These are phyloP conservation scores for Hydrophis major DNA, from an alignment of 2,797 vertebrate species.

Conservation along the genomic window DNA sequence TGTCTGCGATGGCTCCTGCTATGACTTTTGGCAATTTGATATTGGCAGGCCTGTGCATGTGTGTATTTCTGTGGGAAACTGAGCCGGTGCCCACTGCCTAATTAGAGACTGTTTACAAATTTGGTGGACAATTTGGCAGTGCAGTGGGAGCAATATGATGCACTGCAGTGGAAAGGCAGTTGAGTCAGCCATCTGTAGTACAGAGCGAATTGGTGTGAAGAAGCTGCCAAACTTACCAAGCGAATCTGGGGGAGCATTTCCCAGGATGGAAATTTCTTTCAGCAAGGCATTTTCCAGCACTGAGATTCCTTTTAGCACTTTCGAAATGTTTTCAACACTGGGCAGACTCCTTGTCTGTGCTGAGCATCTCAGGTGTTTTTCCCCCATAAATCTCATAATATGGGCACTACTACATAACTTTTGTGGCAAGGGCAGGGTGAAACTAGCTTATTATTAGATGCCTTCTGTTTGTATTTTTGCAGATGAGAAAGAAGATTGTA, in stretches of 20 bases:
- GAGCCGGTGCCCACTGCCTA: constrained; percentile 23
- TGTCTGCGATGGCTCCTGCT: constrained; percentile 9
- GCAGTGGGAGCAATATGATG: background rate
- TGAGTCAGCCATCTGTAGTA: constrained; percentile 19
- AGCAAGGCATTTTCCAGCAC: background rate
- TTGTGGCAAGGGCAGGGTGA: background rate
- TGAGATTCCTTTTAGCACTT: background rate
- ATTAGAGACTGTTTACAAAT: constrained; percentile 34
- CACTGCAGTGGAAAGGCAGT: constrained; percentile 23
- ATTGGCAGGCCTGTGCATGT: background rate
- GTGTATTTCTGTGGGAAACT: constrained; percentile 28
- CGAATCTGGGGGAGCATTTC: background rate
- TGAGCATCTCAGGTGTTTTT: constrained; percentile 5
- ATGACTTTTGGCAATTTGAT: constrained; percentile 35
- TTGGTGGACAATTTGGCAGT: constrained; percentile 35
- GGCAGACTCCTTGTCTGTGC: background rate
- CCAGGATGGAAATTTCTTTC: background rate
- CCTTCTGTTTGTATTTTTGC: constrained; percentile 23
- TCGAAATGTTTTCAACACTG: background rate
- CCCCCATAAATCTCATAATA: constrained; percentile 25
- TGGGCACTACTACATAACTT: constrained; percentile 7
- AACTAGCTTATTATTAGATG: constrained; percentile 19
- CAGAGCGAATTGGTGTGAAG: constrained; percentile 32
- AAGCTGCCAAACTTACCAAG: constrained; percentile 22
- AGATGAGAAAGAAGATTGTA: constrained; percentile 8